These are phyloP conservation scores for Falco berigora DNA, from an alignment of 2,797 vertebrate species.

Conservation along the genomic window DNA sequence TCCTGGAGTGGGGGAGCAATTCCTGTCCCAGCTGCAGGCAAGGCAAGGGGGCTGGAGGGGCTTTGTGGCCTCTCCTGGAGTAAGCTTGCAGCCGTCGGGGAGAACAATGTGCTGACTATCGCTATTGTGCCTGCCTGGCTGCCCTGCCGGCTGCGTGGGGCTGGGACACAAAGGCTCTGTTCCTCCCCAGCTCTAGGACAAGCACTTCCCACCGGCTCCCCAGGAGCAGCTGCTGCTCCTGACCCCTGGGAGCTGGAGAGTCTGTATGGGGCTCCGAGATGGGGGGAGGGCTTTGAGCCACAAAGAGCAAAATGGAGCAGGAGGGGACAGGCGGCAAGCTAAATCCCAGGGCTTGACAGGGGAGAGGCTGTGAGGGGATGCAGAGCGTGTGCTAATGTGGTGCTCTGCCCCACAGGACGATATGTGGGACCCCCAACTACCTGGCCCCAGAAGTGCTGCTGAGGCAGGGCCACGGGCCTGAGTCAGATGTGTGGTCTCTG, in stretches of 20 bases:
- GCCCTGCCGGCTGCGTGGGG: constrained; percentile 5
- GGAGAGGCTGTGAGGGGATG: neutral
- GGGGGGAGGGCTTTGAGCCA: neutral
- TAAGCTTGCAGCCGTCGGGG: neutral
- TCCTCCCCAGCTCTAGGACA: constrained; percentile 10
- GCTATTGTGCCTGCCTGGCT: constrained; percentile 46
- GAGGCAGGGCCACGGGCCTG: constrained; percentile 92
- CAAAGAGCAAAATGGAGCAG: neutral
- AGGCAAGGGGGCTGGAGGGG: neutral
- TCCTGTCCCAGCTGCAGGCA: constrained; percentile 16
- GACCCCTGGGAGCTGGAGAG: neutral
- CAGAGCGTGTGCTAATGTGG: neutral
- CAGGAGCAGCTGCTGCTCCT: constrained; percentile 54
- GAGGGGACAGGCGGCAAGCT: neutral
- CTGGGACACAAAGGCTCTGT: constrained; percentile 54
- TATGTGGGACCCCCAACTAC: constrained; percentile 98
- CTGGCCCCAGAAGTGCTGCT: constrained; percentile 97
- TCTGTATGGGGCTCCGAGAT: neutral
- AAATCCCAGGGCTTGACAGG: neutral
- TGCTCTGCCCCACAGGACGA: constrained; percentile 78
- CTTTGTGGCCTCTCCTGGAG: constrained; percentile 20
- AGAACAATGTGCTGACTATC: constrained; percentile 53
- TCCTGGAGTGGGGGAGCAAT: neutral
- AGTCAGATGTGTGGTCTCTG: constrained; percentile 95
- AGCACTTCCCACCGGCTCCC: neutral